phyloP scores from a whole-genome alignment of 2,797 vertebrate species.

The Gastrophryne carolinensis region DNA sequence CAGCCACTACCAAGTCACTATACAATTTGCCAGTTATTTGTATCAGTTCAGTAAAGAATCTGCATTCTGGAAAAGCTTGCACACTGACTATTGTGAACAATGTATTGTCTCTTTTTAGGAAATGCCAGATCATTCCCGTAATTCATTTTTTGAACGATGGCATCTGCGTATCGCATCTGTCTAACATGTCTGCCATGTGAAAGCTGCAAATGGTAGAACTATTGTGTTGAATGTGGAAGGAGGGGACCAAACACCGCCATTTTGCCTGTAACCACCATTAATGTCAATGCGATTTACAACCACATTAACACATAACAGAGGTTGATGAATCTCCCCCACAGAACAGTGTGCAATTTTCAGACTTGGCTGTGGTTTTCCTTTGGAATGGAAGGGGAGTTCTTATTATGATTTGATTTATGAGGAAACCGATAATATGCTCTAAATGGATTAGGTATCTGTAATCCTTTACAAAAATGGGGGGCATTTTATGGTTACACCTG shows the following conservation, averaged over 20 bases:
- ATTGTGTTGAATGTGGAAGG: not conserved
- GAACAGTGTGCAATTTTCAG: constrained; percentile 28
- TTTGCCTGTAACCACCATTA: constrained; percentile 22
- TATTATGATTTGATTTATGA: constrained; percentile 31
- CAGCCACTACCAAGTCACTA: too few relatives aligned
- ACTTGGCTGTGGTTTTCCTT: constrained; percentile 29
- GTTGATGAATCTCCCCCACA: constrained; percentile 35
- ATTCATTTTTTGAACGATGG: not conserved
- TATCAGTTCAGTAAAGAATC: too few relatives aligned
- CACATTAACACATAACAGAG: constrained; percentile 35
- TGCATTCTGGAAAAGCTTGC: too few relatives aligned
- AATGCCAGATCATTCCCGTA: not conserved
- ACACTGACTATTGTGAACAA: too few relatives aligned
- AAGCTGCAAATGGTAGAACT: constrained; percentile 4
- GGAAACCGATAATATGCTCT: constrained; percentile 19
- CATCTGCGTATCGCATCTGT: not conserved
- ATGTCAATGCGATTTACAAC: constrained; percentile 40
- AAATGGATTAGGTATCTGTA: constrained; percentile 29
- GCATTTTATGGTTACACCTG: constrained; percentile 6
- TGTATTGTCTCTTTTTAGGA: not conserved
- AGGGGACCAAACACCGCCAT: constrained; percentile 15
- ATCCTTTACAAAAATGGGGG: not conserved
- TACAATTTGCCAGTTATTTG: too few relatives aligned
- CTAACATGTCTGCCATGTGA: not conserved
- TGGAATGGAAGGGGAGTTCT: constrained; percentile 6